These are phyloP conservation scores for Epinotia brunnichana DNA, from an alignment of 2,888 invertebrate genomes.

Conservation along the genomic window DNA sequence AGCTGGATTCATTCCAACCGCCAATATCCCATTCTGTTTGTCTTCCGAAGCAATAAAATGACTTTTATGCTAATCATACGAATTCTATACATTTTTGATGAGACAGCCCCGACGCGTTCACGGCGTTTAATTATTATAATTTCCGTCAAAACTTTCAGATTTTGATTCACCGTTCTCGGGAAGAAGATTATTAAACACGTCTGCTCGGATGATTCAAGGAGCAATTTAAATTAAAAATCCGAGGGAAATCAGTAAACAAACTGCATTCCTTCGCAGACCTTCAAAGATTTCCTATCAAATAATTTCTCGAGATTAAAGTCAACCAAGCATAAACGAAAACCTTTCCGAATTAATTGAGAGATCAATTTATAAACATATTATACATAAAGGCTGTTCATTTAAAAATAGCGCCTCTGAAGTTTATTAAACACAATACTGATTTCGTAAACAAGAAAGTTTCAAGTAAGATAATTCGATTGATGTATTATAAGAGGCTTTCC, in stretches of 20 bases:
- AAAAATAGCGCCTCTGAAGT: constrained; percentile 13
- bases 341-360: constrained; percentile 26
- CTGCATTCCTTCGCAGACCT: constrained; percentile 8
- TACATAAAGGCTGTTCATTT: constrained; percentile 18
- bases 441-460: neutral
- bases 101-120: constrained; percentile 73
- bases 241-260: constrained; percentile 27
- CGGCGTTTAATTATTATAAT: constrained; percentile 80
- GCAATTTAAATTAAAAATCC: constrained; percentile 28
- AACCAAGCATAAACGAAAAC: constrained; percentile 22
- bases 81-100: constrained; percentile 85
- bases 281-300: constrained; percentile 30
- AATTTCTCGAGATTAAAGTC: constrained; percentile 32
- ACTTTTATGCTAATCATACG: constrained; percentile 84
- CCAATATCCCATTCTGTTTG: constrained; percentile 83
- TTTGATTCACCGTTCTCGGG: constrained; percentile 59
- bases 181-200: constrained; percentile 44
- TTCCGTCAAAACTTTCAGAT: constrained; percentile 68
- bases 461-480: constrained; percentile 18
- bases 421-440: constrained; percentile 13
- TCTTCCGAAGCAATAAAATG: constrained; percentile 84
- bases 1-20: constrained; percentile 76
- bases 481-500: constrained; percentile 4
- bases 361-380: constrained; percentile 33
- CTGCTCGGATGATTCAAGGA: constrained; percentile 25